These are phyloP conservation scores for Actias luna DNA, from an alignment of 2,888 invertebrate species.

Conservation along the genomic window DNA sequence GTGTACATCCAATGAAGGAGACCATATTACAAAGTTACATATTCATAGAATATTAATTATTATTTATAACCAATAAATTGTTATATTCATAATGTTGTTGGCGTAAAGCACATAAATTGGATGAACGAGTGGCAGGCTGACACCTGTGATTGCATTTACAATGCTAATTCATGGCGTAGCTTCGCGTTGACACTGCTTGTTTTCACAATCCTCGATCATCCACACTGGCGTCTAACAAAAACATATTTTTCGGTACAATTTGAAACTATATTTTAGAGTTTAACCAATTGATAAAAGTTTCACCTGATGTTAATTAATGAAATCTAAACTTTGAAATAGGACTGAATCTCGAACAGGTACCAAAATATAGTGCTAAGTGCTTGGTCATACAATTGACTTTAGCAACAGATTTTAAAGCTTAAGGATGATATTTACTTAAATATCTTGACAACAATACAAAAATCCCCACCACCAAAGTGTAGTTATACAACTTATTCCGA, in stretches of 20 bases:
- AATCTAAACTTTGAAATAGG: no score
- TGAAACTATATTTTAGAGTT: no score
- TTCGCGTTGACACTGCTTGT: slow-evolving; percentile 60
- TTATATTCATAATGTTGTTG: slow-evolving; percentile 67
- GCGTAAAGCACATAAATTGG: slow-evolving; percentile 77
- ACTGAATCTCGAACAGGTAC: no score
- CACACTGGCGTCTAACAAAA: slow-evolving; percentile 14
- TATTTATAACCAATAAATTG: slow-evolving; percentile 75
- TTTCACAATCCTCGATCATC: slow-evolving; percentile 38
- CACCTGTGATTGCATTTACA: slow-evolving; percentile 82
- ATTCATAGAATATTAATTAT: slow-evolving; percentile 61
- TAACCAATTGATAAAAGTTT: no score
- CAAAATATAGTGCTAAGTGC: no score
- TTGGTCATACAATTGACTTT: no score
- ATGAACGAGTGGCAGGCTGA: slow-evolving; percentile 72
- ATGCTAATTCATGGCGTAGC: slow-evolving; percentile 77
- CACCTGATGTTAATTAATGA: no score
- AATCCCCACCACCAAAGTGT: no score
- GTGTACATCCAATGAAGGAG: not conserved
- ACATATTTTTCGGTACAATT: not conserved
- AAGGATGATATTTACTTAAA: no score
- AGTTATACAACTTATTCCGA: no score
- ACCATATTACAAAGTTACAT: slow-evolving; percentile 42
- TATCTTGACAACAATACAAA: no score
- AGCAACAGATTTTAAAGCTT: no score